Conservation (phyloP, 1,140 invertebrate species). For the Brachionus manjavacas region DNA sequence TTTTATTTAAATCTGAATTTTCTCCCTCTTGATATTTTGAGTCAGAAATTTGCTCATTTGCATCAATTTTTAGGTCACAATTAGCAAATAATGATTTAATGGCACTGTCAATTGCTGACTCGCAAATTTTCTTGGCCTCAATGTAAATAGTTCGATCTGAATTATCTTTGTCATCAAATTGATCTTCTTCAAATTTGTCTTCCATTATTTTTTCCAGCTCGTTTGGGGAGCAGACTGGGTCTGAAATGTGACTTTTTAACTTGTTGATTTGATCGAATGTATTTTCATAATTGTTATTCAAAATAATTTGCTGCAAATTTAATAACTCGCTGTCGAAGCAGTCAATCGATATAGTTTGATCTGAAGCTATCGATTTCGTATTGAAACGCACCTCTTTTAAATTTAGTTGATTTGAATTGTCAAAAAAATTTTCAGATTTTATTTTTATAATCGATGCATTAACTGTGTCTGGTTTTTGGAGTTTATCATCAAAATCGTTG, state of each 20-base stretch:
- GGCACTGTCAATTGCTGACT: neutral
- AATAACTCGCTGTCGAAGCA: neutral
- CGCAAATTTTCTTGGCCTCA: neutral
- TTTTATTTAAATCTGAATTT: too few relatives aligned
- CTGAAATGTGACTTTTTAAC: neutral
- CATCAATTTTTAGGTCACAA: neutral
- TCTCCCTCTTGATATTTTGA: too few relatives aligned
- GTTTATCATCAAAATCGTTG: neutral
- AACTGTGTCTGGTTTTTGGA: neutral
- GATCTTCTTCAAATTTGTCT: neutral
- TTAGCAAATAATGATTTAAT: neutral
- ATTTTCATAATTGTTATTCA: neutral
- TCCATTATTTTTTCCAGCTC: neutral
- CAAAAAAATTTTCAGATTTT: neutral
- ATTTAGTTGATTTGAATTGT: neutral
- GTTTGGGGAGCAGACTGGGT: neutral
- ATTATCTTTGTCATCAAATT: neutral
- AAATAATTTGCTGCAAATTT: neutral
- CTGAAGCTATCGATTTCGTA: neutral
- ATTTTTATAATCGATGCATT: neutral
- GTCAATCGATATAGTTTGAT: neutral
- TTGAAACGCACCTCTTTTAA: neutral
- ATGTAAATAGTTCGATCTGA: neutral
- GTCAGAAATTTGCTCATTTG: too few relatives aligned
- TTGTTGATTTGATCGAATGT: conserved; percentile 14